Evolutionary conservation across 2,888 invertebrate genomes (phyloP).

Genomic region (Tortricodes alternella): DNA sequence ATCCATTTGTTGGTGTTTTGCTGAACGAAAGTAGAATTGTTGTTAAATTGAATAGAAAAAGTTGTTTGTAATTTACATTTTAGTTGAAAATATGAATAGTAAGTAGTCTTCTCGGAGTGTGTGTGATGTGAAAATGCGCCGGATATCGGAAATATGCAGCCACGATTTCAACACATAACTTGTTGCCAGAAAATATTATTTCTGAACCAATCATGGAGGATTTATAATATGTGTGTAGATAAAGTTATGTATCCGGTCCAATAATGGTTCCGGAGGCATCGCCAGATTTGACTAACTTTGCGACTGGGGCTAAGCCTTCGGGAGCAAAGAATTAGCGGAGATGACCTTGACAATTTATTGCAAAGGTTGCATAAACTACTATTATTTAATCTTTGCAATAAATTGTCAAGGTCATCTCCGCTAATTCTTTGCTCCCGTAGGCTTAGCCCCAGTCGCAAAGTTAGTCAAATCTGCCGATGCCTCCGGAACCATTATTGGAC

Average conservation of each 20-base stretch:
- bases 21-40: no score
- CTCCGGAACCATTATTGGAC: constrained; percentile 43
- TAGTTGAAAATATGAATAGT: no score
- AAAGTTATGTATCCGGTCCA: constrained; percentile 46
- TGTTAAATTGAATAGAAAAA: no score
- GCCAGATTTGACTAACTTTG: constrained; percentile 51
- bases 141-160: no score
- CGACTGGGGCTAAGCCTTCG: constrained; percentile 41
- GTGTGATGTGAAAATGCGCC: no score
- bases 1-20: no score
- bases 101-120: no score
- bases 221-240: no score
- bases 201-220: no score
- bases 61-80: no score
- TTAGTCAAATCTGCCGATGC: constrained; percentile 48
- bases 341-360: background rate
- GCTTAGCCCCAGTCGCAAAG: constrained; percentile 46
- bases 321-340: constrained; percentile 5
- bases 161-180: no score
- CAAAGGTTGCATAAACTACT: background rate
- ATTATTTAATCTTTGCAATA: background rate
- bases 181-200: no score
- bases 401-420: background rate
- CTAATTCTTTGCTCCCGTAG: constrained; percentile 20
- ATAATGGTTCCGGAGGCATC: constrained; percentile 42